A percentile compares a stretch with the other conserved stretches of the same genome.
Evolutionary conservation across 2,113 vertebrate species (phyloP).

Genomic region (Electrona antarctica): DNA sequence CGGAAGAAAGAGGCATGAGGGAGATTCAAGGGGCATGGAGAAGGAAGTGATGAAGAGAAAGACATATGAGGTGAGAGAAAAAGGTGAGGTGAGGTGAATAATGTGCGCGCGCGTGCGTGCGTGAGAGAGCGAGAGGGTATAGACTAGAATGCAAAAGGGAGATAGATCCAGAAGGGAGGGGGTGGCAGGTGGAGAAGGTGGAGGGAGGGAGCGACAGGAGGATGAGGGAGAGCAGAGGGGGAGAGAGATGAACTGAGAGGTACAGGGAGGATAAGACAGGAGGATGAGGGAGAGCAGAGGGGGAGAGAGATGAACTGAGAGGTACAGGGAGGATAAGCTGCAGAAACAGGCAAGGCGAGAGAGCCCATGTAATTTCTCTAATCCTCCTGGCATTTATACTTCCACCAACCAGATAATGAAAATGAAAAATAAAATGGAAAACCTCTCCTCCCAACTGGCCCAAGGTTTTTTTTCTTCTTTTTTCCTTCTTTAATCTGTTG

Average conservation of each 20-base stretch:
- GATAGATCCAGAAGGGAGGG: background rate
- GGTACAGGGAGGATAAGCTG: slow-evolving; percentile 67
- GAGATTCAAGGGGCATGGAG: too few relatives aligned
- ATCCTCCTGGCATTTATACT: slow-evolving; percentile 86
- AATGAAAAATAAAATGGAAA: slow-evolving; percentile 83
- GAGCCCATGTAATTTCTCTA: slow-evolving; percentile 84
- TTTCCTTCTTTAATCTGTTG: slow-evolving; percentile 73
- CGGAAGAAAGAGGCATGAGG: too few relatives aligned
- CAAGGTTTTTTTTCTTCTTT: slow-evolving; percentile 63
- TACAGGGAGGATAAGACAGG: slow-evolving; percentile 70
- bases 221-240: slow-evolving; percentile 32
- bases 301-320: slow-evolving; percentile 60
- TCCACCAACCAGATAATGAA: slow-evolving; percentile 82
- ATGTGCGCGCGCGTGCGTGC: too few relatives aligned
- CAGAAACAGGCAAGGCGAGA: slow-evolving; percentile 72
- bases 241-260: slow-evolving; percentile 60
- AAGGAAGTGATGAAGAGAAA: too few relatives aligned
- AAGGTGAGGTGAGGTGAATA: background rate
- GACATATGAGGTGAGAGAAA: background rate
- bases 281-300: too few relatives aligned
- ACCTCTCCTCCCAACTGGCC: slow-evolving; percentile 65
- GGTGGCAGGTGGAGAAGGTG: background rate
- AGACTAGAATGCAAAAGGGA: background rate
- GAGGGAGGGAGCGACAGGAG: too few relatives aligned
- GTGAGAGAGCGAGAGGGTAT: too few relatives aligned